Conservation (phyloP, 2,113 vertebrate genomes). For the Theropithecus gelada region DNA sequence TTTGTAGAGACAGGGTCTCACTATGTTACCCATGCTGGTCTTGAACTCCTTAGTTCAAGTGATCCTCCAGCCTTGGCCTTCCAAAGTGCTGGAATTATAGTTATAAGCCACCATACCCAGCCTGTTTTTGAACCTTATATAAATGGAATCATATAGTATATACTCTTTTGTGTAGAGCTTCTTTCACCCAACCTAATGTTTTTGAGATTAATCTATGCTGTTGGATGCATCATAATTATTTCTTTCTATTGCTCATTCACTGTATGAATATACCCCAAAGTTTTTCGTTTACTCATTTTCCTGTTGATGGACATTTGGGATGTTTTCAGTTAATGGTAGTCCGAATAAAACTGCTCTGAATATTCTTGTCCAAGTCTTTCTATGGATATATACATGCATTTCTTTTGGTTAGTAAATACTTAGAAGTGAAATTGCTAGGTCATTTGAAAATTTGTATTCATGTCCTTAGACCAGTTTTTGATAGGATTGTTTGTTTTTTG, state of each 20-base stretch:
- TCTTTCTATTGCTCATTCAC: conserved; percentile 17
- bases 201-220: background rate
- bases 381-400: background rate
- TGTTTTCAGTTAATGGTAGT: conserved; percentile 24
- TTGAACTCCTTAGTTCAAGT: too few species aligned
- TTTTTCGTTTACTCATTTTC: background rate
- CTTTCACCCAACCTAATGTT: conserved; percentile 12
- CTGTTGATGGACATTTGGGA: background rate
- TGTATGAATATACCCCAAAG: background rate
- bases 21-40: too few species aligned
- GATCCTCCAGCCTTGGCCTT: too few species aligned
- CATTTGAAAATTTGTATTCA: background rate
- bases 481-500: too few species aligned
- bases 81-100: too few species aligned
- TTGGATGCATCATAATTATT: background rate
- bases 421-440: background rate
- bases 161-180: background rate
- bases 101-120: too few species aligned
- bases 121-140: background rate
- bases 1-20: too few species aligned
- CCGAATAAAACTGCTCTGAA: conserved; percentile 22
- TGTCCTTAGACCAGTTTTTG: too few species aligned
- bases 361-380: background rate
- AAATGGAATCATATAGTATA: background rate
- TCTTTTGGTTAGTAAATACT: background rate